A percentile compares a stretch with the other conserved stretches of the same genome.
phyloP scores from a whole-genome alignment of 2,888 invertebrate species.

The Itoplectis maculator region DNA sequence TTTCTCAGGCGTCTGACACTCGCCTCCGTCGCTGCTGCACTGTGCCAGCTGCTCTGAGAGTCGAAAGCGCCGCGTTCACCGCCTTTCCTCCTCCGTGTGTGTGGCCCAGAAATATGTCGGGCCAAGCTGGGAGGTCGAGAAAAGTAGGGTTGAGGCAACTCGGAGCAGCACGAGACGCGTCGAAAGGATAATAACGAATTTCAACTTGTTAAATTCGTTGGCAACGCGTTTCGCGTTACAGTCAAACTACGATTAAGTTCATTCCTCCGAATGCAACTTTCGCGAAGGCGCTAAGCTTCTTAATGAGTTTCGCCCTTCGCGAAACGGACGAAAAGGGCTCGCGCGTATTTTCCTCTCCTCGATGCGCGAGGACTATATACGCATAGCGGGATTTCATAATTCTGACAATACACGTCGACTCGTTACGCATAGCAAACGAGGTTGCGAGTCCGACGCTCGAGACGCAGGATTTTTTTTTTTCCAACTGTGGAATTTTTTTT shows the following conservation, averaged over 20 bases:
- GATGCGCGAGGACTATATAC: too few relatives aligned
- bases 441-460: too few relatives aligned
- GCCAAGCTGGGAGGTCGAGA: too few relatives aligned
- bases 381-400: too few relatives aligned
- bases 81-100: slow-evolving; percentile 32
- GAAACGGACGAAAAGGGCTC: too few relatives aligned
- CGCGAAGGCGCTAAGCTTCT: background rate
- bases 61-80: slow-evolving; percentile 36
- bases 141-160: too few relatives aligned
- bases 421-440: too few relatives aligned
- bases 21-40: slow-evolving; percentile 41
- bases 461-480: too few relatives aligned
- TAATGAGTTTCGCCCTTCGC: too few relatives aligned
- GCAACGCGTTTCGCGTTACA: background rate
- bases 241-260: background rate
- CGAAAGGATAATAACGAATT: slow-evolving; percentile 6
- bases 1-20: slow-evolving; percentile 51
- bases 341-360: too few relatives aligned
- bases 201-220: background rate
- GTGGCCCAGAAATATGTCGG: slow-evolving; percentile 43
- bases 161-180: background rate
- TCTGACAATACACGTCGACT: too few relatives aligned
- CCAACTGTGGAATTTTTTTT: background rate
- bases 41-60: slow-evolving; percentile 39
- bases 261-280: background rate